phyloP scores from a whole-genome alignment of 2,888 invertebrate genomes.

The Apantesis nais region DNA sequence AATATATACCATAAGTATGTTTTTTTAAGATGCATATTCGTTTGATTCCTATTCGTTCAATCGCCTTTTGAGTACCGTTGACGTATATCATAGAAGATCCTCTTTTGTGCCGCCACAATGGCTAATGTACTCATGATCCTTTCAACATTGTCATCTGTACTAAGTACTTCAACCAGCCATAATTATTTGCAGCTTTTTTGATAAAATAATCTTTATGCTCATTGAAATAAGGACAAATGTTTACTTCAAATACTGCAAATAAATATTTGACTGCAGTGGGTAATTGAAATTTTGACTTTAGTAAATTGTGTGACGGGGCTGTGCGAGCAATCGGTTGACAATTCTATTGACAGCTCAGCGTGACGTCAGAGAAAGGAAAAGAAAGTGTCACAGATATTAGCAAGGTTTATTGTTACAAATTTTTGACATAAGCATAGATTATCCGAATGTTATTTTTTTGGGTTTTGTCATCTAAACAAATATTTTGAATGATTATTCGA shows the following conservation, averaged over 20 bases:
- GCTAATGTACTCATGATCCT: conserved; percentile 83
- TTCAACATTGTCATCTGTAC: conserved; percentile 81
- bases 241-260: conserved; percentile 7
- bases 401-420: conserved; percentile 24
- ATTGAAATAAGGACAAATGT: conserved; percentile 32
- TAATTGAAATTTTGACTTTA: conserved; percentile 80
- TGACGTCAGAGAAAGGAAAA: conserved; percentile 55
- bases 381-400: conserved; percentile 41
- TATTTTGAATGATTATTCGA: conserved; percentile 27
- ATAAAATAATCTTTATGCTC: neutral
- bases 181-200: conserved; percentile 17
- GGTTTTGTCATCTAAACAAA: conserved; percentile 21
- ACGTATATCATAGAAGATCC: conserved; percentile 69
- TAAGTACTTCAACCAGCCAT: conserved; percentile 68
- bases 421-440: conserved; percentile 29
- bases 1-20: conserved; percentile 25
- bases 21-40: conserved; percentile 37
- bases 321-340: conserved; percentile 65
- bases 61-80: conserved; percentile 63
- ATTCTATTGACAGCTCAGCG: conserved; percentile 70
- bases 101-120: conserved; percentile 73
- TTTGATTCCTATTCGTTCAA: conserved; percentile 1
- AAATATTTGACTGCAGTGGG: neutral
- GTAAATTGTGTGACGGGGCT: conserved; percentile 81
- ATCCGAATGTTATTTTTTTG: conserved; percentile 17